These are phyloP conservation scores for Micropoecilia bifurca DNA, from an alignment of 2,797 vertebrate species.

Conservation along the genomic window DNA sequence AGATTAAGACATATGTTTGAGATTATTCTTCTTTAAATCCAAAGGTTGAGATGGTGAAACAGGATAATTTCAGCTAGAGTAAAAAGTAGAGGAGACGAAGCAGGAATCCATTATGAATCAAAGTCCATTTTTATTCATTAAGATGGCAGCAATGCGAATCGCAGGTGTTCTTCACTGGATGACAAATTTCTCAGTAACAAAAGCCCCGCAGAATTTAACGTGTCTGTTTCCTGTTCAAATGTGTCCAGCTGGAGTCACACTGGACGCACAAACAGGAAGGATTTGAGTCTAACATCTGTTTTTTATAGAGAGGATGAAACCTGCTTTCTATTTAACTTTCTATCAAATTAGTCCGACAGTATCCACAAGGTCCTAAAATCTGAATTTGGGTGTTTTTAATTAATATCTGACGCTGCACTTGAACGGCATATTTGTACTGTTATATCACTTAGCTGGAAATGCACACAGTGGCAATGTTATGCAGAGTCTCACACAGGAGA, in stretches of 20 bases:
- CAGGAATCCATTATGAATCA: conserved; percentile 33
- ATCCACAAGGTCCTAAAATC: conserved; percentile 60
- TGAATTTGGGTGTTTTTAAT: conserved; percentile 36
- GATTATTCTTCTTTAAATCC: conserved; percentile 30
- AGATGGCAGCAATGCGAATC: conserved; percentile 9
- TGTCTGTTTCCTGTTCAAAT: conserved; percentile 23
- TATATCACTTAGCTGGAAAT: neutral
- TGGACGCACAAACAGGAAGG: neutral
- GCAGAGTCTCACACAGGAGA: neutral
- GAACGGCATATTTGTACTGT: neutral
- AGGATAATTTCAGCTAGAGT: conserved; percentile 10
- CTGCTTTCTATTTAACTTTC: conserved; percentile 78
- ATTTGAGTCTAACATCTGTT: conserved; percentile 56
- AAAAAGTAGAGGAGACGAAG: conserved; percentile 1
- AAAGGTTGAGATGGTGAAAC: conserved; percentile 18
- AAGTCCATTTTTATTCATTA: conserved; percentile 44
- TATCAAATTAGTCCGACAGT: conserved; percentile 74
- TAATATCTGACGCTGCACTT: neutral
- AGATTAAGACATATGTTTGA: conserved; percentile 48
- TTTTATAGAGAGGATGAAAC: conserved; percentile 66
- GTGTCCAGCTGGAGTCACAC: conserved; percentile 58
- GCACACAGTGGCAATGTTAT: neutral
- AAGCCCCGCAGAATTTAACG: conserved; percentile 31
- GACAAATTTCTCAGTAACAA: conserved; percentile 32
- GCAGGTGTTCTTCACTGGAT: conserved; percentile 55